Base-by-base conservation (phyloP, 1,140 invertebrate species). In the Sminthurides bifidus region DNA sequence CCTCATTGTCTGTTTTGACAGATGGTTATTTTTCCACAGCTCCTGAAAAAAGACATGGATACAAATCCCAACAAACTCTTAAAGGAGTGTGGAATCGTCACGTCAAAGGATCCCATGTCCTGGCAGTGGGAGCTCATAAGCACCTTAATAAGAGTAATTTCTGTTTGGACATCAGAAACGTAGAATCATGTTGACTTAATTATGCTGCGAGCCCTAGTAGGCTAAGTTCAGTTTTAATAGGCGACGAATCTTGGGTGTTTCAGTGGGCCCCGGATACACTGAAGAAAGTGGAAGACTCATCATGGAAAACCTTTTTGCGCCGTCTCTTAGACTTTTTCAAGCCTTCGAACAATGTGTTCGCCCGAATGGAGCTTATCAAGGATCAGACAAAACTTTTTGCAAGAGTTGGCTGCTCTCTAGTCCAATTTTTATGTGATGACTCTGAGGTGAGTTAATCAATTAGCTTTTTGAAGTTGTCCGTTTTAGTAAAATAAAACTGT, bases 61-160 rank as follows among this genome's bases (percentile, higher is more conserved):
- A 84, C 87, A 60, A 65, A 70, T 45, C 68, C 75, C 38, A 65
- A 63, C 35, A 71, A 73, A 40, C 76, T 77, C 43, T 76, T 91
- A 1, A 79, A 78, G 65, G 83, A 87, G 52, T 84, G 84, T 0
- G 76, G 81, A 26, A 86, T 91, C 1, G 71, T 88, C 51, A 75
- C 76, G 19, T 79, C 79, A 59, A 81, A 84, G 54, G 81, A 84
- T 67, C 77, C 79, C 10, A 77, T 76, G 30, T 73, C 75, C 6
- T 92, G 89, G 88, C 81, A 92, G 68, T 92, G 87, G 88, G 81
- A 84, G 63, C 74, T 85, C 19, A 82, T 92, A 58, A 74, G 77
- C 56, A 79, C 83, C 31, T 78, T 91, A 65, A 72, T 91, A 3
- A 85, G 82, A 77, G 85, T 87, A 66, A 59, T 54, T 46, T 3